Evolutionary conservation across 2,113 vertebrate genomes (phyloP).

Genomic region (Syngnathus typhle): DNA sequence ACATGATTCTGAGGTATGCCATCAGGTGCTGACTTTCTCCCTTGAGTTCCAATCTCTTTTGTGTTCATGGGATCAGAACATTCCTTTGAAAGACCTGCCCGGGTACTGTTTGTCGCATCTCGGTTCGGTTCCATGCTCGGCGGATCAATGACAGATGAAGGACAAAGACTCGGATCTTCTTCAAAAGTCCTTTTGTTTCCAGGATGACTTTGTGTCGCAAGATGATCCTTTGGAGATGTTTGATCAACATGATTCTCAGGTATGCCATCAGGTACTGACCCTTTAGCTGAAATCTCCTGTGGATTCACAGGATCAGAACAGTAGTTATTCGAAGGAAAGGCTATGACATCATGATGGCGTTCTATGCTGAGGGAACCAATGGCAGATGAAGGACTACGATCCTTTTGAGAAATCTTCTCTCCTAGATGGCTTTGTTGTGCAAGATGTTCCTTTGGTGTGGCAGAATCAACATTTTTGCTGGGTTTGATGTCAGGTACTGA

Average conservation of each 20-base stretch:
- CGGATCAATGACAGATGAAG: neutral
- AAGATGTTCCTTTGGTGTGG: neutral
- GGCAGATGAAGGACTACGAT: neutral
- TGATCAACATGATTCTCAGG: neutral
- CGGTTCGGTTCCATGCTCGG: conserved; percentile 7
- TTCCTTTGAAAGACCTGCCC: neutral
- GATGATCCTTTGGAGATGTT: conserved; percentile 29
- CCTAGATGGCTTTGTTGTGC: neutral
- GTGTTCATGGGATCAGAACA: conserved; percentile 1
- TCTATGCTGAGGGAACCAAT: neutral
- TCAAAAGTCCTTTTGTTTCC: conserved; percentile 12
- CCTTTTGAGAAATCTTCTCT: neutral
- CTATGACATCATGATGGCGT: neutral
- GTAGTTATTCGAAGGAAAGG: neutral
- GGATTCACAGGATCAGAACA: neutral
- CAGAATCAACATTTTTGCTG: neutral
- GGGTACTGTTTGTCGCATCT: conserved; percentile 11
- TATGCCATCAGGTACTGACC: conserved; percentile 2
- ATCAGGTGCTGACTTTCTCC: conserved; percentile 8
- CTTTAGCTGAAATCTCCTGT: too few species aligned
- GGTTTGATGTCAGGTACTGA: neutral
- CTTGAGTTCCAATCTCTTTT: neutral
- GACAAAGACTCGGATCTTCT: neutral
- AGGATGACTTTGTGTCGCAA: conserved; percentile 19
- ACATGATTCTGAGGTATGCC: neutral